Conservation (phyloP, 2,888 invertebrate species). For the Sesia bembeciformis region DNA sequence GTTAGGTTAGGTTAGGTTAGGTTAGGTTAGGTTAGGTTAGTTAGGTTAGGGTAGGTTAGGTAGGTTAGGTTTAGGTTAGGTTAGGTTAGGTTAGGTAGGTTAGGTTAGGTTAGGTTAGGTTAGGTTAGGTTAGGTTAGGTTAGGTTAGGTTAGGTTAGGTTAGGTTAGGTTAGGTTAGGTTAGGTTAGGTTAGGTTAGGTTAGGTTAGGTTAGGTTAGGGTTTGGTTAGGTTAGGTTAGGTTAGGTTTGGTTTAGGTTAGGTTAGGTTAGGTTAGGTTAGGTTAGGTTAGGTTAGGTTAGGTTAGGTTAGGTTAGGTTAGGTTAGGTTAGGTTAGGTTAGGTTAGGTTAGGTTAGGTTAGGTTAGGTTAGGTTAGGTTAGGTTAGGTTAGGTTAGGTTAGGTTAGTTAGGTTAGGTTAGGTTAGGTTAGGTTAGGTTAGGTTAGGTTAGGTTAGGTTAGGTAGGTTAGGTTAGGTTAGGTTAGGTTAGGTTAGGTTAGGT, state of each 20-base stretch:
- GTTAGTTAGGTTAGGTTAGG: conserved; percentile 5
- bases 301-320: too few relatives aligned
- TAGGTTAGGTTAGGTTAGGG: conserved; percentile 3
- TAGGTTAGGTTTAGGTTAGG: conserved; percentile 11
- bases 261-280: too few relatives aligned
- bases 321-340: conserved; percentile 4
- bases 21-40: conserved; percentile 11
- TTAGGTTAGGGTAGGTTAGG: conserved; percentile 9
- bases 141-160: conserved; percentile 3
- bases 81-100: conserved; percentile 6
- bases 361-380: conserved; percentile 5
- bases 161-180: conserved; percentile 2
- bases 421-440: conserved; percentile 5
- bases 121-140: conserved; percentile 3
- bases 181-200: conserved; percentile 2
- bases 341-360: conserved; percentile 5
- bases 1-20: conserved; percentile 12
- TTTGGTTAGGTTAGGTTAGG: too few relatives aligned
- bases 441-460: conserved; percentile 3
- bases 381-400: conserved; percentile 3
- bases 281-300: too few relatives aligned
- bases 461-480: conserved; percentile 3
- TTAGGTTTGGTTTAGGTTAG: too few relatives aligned
- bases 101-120: conserved; percentile 3
- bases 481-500: conserved; percentile 3